These are phyloP conservation scores for Mionectes macconnelli DNA, from an alignment of 2,113 vertebrate genomes.

Conservation along the genomic window DNA sequence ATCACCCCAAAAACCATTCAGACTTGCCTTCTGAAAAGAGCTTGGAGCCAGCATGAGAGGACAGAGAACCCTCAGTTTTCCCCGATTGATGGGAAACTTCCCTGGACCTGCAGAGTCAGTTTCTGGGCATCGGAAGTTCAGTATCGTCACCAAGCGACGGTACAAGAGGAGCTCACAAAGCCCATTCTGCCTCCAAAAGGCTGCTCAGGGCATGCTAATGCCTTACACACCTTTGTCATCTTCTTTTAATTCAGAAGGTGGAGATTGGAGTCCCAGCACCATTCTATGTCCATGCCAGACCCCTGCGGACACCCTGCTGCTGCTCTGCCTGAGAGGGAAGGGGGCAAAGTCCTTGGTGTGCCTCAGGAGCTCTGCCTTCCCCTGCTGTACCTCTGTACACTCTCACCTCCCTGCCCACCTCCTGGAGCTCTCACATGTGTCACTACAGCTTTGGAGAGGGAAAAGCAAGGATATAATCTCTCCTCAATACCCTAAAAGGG, in stretches of 20 bases:
- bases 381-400: not conserved
- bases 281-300: not conserved
- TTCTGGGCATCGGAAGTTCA: not conserved
- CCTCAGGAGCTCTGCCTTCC: not conserved
- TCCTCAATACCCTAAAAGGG: not conserved
- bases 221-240: not conserved
- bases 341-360: not conserved
- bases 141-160: not conserved
- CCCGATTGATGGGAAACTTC: not conserved
- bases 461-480: not conserved
- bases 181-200: not conserved
- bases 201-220: not conserved
- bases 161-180: not conserved
- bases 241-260: not conserved
- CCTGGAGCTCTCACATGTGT: rapidly evolving
- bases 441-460: not conserved
- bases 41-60: not conserved
- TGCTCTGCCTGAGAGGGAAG: rapidly evolving
- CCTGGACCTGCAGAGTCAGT: not conserved
- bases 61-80: not conserved
- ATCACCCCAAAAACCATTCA: not conserved
- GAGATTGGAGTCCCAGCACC: not conserved
- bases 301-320: not conserved
- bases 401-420: not conserved
- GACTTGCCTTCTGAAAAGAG: not conserved